Conservation (phyloP, 2,113 vertebrate genomes). For the Oryzias javanicus region DNA sequence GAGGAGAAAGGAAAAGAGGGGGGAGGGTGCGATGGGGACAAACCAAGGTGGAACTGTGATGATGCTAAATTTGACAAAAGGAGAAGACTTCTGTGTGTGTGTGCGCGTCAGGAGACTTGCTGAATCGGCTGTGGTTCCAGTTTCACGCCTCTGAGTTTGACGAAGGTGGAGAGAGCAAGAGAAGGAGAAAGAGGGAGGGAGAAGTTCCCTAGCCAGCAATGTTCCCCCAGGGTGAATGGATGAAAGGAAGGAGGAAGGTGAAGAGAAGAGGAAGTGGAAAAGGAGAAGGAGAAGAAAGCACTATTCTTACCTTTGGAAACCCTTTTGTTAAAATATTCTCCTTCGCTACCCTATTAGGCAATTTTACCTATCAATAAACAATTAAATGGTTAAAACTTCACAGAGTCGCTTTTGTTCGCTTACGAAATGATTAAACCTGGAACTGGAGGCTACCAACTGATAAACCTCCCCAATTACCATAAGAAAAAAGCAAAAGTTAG, state of each 20-base stretch:
- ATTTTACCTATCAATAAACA: no score
- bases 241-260: conserved; percentile 44
- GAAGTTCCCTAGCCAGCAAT: conserved; percentile 64
- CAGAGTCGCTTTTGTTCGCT: no score
- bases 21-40: conserved; percentile 60
- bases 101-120: conserved; percentile 73
- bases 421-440: no score
- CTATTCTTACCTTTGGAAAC: conserved; percentile 11
- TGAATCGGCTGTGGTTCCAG: conserved; percentile 77
- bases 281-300: conserved; percentile 28
- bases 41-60: conserved; percentile 85
- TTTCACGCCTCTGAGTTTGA: conserved; percentile 74
- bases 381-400: neutral
- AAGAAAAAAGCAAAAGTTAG: no score
- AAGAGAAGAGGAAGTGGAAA: conserved; percentile 22
- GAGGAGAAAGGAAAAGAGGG: conserved; percentile 28
- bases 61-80: conserved; percentile 88
- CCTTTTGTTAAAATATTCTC: neutral
- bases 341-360: conserved; percentile 2
- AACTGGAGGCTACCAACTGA: no score
- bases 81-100: conserved; percentile 72
- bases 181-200: conserved; percentile 23
- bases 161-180: conserved; percentile 39
- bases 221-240: conserved; percentile 62
- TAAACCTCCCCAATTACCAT: no score